Evolutionary conservation across 2,797 vertebrate species (phyloP).

Genomic region (Nyctibius grandis): DNA sequence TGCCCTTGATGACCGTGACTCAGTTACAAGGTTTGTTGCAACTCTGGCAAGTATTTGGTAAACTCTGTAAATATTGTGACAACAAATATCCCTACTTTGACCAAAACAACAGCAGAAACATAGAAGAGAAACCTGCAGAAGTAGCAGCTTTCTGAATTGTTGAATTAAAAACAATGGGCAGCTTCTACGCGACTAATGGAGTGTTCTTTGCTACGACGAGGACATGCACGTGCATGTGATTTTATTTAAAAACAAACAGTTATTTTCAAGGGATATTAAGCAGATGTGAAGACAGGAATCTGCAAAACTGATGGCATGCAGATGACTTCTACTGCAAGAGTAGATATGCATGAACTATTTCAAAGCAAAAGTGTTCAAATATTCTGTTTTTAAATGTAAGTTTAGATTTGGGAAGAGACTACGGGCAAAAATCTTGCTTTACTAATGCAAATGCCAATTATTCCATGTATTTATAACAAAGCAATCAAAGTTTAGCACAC

Average conservation of each 20-base stretch:
- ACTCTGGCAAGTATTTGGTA: not conserved
- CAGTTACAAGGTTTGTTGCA: not conserved
- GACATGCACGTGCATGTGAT: not conserved
- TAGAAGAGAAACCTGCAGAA: accelerated
- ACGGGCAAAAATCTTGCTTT: not conserved
- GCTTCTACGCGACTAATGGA: not conserved
- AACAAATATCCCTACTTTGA: not conserved
- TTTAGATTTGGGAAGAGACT: not conserved
- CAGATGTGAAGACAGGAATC: not conserved
- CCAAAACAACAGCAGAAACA: not conserved
- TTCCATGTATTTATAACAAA: not conserved
- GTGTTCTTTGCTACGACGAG: not conserved
- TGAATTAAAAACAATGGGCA: not conserved
- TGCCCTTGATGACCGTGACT: not conserved
- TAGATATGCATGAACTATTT: not conserved
- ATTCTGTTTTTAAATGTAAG: not conserved
- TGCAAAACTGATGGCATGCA: not conserved
- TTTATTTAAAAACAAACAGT: not conserved
- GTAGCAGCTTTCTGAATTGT: not conserved
- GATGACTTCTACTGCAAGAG: not conserved
- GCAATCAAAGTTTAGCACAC: not conserved
- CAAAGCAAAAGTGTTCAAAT: not conserved
- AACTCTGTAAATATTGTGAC: not conserved
- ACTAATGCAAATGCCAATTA: not conserved
- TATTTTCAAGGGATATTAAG: not conserved